Conservation (phyloP, 2,797 vertebrate species). For the Chelmon rostratus region DNA sequence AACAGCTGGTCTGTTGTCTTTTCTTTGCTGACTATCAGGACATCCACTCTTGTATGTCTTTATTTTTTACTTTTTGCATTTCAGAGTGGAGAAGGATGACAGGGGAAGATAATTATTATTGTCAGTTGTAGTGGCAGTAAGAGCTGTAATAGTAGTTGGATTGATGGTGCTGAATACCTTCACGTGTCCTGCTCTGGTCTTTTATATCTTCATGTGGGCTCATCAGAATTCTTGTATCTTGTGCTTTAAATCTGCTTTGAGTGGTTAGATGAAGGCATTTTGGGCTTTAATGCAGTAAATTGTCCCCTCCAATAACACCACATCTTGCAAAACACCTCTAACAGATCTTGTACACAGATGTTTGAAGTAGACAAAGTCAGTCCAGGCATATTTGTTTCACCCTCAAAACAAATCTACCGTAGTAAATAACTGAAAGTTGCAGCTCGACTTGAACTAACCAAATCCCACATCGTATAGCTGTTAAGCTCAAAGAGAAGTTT, state of each 20-base stretch:
- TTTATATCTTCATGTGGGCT: conserved; percentile 45
- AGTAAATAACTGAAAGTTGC: conserved; percentile 67
- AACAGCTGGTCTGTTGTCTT: background rate
- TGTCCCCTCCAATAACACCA: conserved; percentile 44
- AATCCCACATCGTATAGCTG: conserved; percentile 82
- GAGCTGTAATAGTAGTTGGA: background rate
- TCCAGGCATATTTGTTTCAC: conserved; percentile 78
- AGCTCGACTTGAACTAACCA: conserved; percentile 75
- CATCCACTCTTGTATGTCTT: background rate
- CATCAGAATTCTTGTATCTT: conserved; percentile 39
- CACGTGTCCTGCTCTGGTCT: conserved; percentile 24
- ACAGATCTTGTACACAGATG: conserved; percentile 59
- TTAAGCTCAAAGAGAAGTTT: conserved; percentile 85
- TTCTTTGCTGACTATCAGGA: conserved; percentile 1
- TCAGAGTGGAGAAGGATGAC: background rate
- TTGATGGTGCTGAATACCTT: conserved; percentile 19
- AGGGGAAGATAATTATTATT: conserved; percentile 3
- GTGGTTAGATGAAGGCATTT: conserved; percentile 41
- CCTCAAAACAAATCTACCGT: conserved; percentile 82
- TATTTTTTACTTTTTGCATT: conserved; percentile 3
- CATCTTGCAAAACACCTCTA: conserved; percentile 68
- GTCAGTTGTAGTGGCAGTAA: background rate
- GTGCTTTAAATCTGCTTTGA: conserved; percentile 44
- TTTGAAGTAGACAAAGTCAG: conserved; percentile 67
- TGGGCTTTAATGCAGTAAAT: conserved; percentile 35